Conservation (phyloP, 2,113 vertebrate species). For the Dendropsophus ebraccatus region DNA sequence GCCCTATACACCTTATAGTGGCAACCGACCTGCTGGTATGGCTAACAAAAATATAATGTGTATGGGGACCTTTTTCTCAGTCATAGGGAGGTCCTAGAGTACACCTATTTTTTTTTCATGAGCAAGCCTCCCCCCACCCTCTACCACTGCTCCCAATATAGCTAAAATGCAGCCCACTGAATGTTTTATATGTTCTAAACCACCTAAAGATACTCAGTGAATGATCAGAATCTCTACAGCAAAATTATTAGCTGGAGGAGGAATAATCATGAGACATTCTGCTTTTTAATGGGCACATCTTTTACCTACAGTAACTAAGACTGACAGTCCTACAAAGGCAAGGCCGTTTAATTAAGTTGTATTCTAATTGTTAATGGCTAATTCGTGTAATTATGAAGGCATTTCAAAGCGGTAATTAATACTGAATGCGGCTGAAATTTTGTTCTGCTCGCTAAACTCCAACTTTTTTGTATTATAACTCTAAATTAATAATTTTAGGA, state of each 20-base stretch:
- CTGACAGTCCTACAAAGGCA: conserved; percentile 45
- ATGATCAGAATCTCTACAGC: not conserved
- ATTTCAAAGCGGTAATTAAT: conserved; percentile 50
- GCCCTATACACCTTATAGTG: too few species aligned
- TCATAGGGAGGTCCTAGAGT: too few species aligned
- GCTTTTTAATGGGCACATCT: conserved; percentile 38
- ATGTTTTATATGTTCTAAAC: not conserved
- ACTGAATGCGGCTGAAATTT: conserved; percentile 41
- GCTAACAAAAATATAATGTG: too few species aligned
- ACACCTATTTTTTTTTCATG: too few species aligned
- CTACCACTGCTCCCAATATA: too few species aligned
- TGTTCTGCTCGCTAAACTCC: conserved; percentile 46
- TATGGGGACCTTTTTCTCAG: too few species aligned
- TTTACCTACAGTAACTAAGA: conserved; percentile 38
- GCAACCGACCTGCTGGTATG: too few species aligned
- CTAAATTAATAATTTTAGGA: conserved; percentile 48
- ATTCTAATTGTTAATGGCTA: conserved; percentile 47
- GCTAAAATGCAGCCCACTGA: not conserved
- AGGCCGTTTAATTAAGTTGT: conserved; percentile 45
- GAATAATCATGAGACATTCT: not conserved
- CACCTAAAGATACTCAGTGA: not conserved
- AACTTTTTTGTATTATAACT: conserved; percentile 47
- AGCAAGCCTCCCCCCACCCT: too few species aligned
- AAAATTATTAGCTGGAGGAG: not conserved
- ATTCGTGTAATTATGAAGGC: conserved; percentile 56